Evolutionary conservation across 2,888 invertebrate species (phyloP).

Genomic region (Agriopis marginaria): DNA sequence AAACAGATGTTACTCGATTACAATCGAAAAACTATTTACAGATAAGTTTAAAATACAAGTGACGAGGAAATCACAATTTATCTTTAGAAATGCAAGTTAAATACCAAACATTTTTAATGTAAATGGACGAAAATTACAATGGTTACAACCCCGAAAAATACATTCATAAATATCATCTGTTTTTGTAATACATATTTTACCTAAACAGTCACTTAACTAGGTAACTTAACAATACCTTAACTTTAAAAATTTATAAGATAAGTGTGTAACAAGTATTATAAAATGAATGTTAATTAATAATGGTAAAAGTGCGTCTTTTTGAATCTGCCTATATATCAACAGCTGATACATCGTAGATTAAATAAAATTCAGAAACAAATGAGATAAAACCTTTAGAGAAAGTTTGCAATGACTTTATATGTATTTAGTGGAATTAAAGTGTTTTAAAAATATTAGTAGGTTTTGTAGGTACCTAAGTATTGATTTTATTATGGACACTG

Average conservation of each 20-base stretch:
- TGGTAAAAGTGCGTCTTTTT: constrained; percentile 59
- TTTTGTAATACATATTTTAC: constrained; percentile 53
- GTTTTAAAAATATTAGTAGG: not conserved
- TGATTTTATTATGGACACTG: not conserved
- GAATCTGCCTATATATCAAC: constrained; percentile 51
- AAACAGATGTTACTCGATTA: constrained; percentile 70
- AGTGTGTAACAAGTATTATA: constrained; percentile 55
- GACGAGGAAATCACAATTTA: constrained; percentile 63
- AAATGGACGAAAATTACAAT: constrained; percentile 78
- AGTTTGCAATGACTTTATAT: constrained; percentile 25
- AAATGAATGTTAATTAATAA: constrained; percentile 44
- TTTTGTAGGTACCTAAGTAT: not conserved
- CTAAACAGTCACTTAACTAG: constrained; percentile 74
- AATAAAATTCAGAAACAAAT: constrained; percentile 14
- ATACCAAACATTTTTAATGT: constrained; percentile 60
- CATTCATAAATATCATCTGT: constrained; percentile 51
- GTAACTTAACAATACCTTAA: constrained; percentile 74
- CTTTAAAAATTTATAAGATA: constrained; percentile 51
- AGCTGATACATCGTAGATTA: constrained; percentile 52
- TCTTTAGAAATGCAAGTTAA: constrained; percentile 74
- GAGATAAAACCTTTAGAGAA: constrained; percentile 12
- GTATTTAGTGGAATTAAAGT: not conserved
- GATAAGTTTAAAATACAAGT: constrained; percentile 26
- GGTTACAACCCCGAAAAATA: constrained; percentile 63
- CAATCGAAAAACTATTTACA: constrained; percentile 50